Conservation (phyloP, 2,797 vertebrate species). For the Thripadectes ignobilis region DNA sequence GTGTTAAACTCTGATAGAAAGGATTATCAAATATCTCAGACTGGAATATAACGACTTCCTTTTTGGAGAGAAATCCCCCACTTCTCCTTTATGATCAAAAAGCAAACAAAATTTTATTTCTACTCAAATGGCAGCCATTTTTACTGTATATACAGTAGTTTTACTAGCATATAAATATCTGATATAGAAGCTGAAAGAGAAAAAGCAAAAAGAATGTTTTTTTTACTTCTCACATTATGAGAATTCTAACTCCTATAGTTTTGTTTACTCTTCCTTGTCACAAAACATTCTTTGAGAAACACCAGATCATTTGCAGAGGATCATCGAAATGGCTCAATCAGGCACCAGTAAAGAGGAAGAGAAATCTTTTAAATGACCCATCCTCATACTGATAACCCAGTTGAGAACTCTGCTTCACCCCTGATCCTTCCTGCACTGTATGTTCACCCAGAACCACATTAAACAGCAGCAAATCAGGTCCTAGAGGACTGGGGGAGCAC, state of each 20-base stretch:
- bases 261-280: neutral
- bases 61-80: neutral
- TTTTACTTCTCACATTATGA: neutral
- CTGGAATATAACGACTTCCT: neutral
- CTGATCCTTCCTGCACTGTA: neutral
- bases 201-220: neutral
- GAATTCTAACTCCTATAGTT: neutral
- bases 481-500: neutral
- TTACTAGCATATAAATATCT: neutral
- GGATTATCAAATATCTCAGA: conserved; percentile 61
- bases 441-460: neutral
- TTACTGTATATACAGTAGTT: conserved; percentile 27
- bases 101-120: neutral
- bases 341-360: neutral
- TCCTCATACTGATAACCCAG: neutral
- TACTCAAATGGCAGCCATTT: neutral
- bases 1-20: conserved; percentile 32
- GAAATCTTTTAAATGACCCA: neutral
- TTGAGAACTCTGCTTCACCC: neutral
- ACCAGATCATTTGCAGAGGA: neutral
- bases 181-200: neutral
- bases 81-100: conserved; percentile 37
- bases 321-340: neutral
- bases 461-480: neutral
- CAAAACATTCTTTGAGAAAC: neutral